Evolutionary conservation across 2,797 vertebrate species (phyloP).

Genomic region (Pseudochirops corinnae): DNA sequence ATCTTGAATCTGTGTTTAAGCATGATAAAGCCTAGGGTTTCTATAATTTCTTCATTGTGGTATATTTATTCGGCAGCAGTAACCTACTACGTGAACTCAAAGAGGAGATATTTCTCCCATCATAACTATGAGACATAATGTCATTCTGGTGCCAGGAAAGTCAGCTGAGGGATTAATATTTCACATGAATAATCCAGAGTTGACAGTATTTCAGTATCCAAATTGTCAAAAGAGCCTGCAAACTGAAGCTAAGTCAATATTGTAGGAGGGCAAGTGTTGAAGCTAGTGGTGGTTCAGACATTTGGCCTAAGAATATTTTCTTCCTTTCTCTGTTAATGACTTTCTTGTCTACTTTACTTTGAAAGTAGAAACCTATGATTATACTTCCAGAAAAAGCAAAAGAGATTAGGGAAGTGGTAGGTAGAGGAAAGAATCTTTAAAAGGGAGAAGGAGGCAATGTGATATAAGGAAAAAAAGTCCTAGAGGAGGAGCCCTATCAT

Average conservation of each 20-base stretch:
- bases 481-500: background rate
- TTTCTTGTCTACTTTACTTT: constrained; percentile 27
- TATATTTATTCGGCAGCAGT: background rate
- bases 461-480: background rate
- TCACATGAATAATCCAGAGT: background rate
- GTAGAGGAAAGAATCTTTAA: background rate
- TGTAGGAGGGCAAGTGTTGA: background rate
- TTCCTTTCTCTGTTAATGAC: background rate
- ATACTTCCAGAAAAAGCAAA: background rate
- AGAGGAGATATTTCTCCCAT: background rate
- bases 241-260: background rate
- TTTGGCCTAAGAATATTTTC: constrained; percentile 42
- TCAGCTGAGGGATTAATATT: background rate
- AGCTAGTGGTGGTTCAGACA: constrained; percentile 6
- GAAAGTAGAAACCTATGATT: background rate
- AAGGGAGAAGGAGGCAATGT: background rate
- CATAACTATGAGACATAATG: background rate
- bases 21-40: background rate
- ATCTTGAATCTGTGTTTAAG: background rate
- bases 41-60: background rate
- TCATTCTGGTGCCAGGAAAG: background rate
- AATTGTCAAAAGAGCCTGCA: background rate
- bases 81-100: background rate
- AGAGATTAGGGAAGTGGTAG: background rate
- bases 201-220: background rate